Evolutionary conservation across 2,888 invertebrate genomes (phyloP).

Genomic region (Agriopis leucophaearia): DNA sequence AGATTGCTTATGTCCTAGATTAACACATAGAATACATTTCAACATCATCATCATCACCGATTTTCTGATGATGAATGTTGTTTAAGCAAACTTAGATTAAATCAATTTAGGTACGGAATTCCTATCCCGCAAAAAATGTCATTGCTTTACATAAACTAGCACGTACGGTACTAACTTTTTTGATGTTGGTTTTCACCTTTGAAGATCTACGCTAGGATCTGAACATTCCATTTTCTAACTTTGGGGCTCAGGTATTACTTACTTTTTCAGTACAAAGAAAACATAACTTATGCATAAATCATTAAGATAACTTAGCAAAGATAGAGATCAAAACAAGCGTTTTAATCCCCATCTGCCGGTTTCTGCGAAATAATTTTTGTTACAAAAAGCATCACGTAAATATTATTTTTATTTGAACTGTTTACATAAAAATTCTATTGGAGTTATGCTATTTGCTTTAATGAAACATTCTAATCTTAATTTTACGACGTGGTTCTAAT

Average conservation of each 20-base stretch:
- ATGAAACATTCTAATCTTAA: conserved; percentile 7
- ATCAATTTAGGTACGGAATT: too few relatives aligned
- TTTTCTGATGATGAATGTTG: too few relatives aligned
- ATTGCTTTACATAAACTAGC: too few relatives aligned
- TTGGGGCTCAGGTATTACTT: not conserved
- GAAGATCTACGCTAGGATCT: not conserved
- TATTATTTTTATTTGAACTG: conserved; percentile 40
- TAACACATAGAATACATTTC: too few relatives aligned
- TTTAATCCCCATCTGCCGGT: conserved; percentile 10
- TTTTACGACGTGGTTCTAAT: not conserved
- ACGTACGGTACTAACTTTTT: too few relatives aligned
- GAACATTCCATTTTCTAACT: not conserved
- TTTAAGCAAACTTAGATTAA: too few relatives aligned
- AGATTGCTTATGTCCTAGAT: too few relatives aligned
- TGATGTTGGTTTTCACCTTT: not conserved
- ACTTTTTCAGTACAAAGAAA: conserved; percentile 4
- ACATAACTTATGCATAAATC: conserved; percentile 13
- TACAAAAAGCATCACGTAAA: conserved; percentile 30
- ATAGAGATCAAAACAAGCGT: conserved; percentile 15
- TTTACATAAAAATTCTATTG: conserved; percentile 11
- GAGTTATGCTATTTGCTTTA: conserved; percentile 16
- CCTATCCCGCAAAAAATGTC: too few relatives aligned
- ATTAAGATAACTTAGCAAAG: conserved; percentile 14
- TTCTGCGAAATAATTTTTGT: conserved; percentile 35
- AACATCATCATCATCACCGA: too few relatives aligned